Conservation (phyloP, 2,888 invertebrate species). For the Sycophila texana region DNA sequence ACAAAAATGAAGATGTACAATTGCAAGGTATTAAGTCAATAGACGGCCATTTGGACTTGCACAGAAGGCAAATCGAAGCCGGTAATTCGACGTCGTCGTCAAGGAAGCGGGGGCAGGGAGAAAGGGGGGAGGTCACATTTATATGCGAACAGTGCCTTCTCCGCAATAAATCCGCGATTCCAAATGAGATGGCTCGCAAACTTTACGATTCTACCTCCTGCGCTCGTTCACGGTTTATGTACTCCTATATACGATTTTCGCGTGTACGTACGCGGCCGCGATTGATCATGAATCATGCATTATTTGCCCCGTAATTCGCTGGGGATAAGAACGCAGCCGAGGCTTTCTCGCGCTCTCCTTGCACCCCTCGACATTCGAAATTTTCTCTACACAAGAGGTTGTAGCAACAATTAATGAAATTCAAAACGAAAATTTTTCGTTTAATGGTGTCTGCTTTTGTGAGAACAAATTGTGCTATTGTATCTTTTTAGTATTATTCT, state of each 20-base stretch:
- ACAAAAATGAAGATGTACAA: conserved; percentile 21
- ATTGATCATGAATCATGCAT: conserved; percentile 23
- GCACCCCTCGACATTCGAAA: neutral
- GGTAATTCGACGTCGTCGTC: conserved; percentile 12
- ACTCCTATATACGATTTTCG: too few species aligned
- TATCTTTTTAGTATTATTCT: too few species aligned
- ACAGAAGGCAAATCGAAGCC: neutral
- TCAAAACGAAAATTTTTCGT: too few species aligned
- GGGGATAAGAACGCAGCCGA: neutral
- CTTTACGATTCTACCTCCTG: neutral
- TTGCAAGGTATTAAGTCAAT: conserved; percentile 25
- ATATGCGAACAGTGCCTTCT: neutral
- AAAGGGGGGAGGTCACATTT: neutral
- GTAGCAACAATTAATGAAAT: too few species aligned
- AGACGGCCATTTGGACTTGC: neutral
- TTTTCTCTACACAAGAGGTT: too few species aligned
- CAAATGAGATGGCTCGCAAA: conserved; percentile 13
- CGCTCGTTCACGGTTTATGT: too few species aligned
- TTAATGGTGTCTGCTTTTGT: too few species aligned
- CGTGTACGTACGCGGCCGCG: neutral
- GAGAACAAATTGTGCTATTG: too few species aligned
- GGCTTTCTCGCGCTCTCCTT: neutral
- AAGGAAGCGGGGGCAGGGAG: neutral
- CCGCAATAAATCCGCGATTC: conserved; percentile 18
- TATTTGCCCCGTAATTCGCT: conserved; percentile 18